These are phyloP conservation scores for Carterocephalus palaemon DNA, from an alignment of 2,888 invertebrate species.

Conservation along the genomic window DNA sequence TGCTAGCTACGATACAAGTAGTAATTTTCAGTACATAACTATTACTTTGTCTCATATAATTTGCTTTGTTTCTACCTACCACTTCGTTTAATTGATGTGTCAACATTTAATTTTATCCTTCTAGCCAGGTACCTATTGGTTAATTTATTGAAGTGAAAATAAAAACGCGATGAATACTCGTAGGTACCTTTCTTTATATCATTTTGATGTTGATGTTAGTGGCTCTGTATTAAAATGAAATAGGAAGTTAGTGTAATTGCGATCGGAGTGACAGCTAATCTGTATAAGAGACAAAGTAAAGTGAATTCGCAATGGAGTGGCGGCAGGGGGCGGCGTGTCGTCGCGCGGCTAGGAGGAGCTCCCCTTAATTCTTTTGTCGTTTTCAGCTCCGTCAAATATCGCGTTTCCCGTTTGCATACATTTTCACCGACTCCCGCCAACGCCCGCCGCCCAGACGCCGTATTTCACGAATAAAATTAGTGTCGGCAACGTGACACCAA, in stretches of 20 bases:
- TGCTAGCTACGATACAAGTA: slow-evolving; percentile 5
- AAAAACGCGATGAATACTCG: too few relatives aligned
- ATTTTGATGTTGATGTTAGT: slow-evolving; percentile 28
- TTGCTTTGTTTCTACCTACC: too few relatives aligned
- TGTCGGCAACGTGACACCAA: slow-evolving; percentile 78
- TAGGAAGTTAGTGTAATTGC: slow-evolving; percentile 37
- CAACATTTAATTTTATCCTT: slow-evolving; percentile 4
- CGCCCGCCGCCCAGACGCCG: slow-evolving; percentile 55
- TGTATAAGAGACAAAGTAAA: slow-evolving; percentile 61
- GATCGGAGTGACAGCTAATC: slow-evolving; percentile 57
- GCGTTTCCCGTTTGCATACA: slow-evolving; percentile 75
- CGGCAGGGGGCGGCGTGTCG: slow-evolving; percentile 38
- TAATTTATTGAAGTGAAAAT: too few relatives aligned
- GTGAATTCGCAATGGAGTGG: slow-evolving; percentile 58
- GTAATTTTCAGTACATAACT: slow-evolving; percentile 9
- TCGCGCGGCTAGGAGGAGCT: slow-evolving; percentile 33
- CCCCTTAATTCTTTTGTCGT: slow-evolving; percentile 75
- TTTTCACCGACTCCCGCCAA: slow-evolving; percentile 55
- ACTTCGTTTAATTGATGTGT: not conserved
- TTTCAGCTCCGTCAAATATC: slow-evolving; percentile 75
- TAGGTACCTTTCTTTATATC: too few relatives aligned
- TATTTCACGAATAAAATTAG: slow-evolving; percentile 77
- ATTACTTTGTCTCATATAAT: too few relatives aligned
- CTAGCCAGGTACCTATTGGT: too few relatives aligned
- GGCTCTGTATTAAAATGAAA: slow-evolving; percentile 44